phyloP scores from a whole-genome alignment of 2,797 vertebrate genomes.

The Pseudocheirus occidentalis region DNA sequence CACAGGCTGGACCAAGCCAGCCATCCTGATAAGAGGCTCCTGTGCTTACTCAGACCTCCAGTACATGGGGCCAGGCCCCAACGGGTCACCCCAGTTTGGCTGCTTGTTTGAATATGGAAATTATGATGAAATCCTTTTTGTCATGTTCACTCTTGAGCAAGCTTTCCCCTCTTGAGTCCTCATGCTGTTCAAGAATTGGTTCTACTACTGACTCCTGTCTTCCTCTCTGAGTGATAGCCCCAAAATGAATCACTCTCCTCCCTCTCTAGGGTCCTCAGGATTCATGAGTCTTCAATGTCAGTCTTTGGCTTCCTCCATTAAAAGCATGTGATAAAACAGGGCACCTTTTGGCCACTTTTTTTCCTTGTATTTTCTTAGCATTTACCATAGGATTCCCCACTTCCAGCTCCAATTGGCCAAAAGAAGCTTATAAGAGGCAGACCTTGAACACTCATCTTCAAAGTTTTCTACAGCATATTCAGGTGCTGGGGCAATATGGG shows the following conservation, averaged over 20 bases:
- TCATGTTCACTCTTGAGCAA: constrained; percentile 83
- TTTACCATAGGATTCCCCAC: constrained; percentile 27
- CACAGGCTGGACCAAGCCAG: constrained; percentile 75
- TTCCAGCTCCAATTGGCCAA: rapidly evolving
- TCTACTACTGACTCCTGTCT: neutral
- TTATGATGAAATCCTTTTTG: constrained; percentile 76
- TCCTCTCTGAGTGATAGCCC: constrained; percentile 8
- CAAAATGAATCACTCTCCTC: neutral
- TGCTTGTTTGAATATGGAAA: constrained; percentile 81
- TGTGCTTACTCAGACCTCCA: constrained; percentile 84
- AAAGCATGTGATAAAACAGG: neutral
- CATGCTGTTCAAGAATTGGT: rapidly evolving
- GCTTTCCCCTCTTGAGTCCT: constrained; percentile 67
- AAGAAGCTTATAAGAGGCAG: neutral
- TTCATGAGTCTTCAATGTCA: rapidly evolving
- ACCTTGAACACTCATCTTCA: neutral
- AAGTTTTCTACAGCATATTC: neutral
- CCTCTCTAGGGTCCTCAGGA: neutral
- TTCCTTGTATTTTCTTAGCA: neutral
- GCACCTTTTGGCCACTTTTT: neutral
- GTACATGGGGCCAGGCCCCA: constrained; percentile 75
- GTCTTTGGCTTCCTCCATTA: neutral
- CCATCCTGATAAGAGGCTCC: constrained; percentile 74
- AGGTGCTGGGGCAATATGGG: rapidly evolving
- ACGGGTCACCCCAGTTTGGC: constrained; percentile 80